Evolutionary conservation across 1,140 invertebrate species (phyloP).

Genomic region (Idris sp.): DNA sequence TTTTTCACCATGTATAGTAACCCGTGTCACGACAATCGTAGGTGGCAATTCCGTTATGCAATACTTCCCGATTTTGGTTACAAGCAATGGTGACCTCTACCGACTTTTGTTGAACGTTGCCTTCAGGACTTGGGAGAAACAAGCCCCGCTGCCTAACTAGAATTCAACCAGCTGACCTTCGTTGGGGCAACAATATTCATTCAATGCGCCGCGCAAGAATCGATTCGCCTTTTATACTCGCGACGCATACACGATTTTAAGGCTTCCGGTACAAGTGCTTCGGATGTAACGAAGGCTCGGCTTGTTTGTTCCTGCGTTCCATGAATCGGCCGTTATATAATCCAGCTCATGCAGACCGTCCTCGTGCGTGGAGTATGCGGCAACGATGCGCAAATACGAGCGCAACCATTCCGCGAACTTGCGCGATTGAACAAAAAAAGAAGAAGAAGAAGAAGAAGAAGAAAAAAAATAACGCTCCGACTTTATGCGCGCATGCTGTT

Average conservation of each 20-base stretch:
- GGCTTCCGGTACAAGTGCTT: conserved; percentile 56
- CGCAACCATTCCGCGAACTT: conserved; percentile 7
- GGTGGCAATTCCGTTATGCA: conserved; percentile 28
- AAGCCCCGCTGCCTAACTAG: conserved; percentile 10
- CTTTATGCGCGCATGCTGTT: conserved; percentile 16
- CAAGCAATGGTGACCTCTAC: conserved; percentile 10
- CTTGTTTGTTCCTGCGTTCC: conserved; percentile 56
- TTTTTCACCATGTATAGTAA: no score
- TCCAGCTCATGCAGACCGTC: conserved; percentile 21
- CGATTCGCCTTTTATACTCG: conserved; percentile 53
- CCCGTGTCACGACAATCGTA: conserved; percentile 12
- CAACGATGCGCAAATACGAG: conserved; percentile 7
- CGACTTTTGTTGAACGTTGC: background rate
- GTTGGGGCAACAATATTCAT: conserved; percentile 56
- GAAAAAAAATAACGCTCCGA: no score
- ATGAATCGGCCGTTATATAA: conserved; percentile 53
- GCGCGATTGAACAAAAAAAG: no score
- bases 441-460: no score
- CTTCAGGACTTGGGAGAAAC: conserved; percentile 2
- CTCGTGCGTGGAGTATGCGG: conserved; percentile 20
- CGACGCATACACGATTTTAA: conserved; percentile 52
- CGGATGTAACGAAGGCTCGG: conserved; percentile 53
- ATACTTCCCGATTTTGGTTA: conserved; percentile 37
- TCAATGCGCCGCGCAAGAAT: conserved; percentile 40
- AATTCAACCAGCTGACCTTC: conserved; percentile 39